phyloP scores from a whole-genome alignment of 2,113 vertebrate species.

The Nannobrachium achirus region DNA sequence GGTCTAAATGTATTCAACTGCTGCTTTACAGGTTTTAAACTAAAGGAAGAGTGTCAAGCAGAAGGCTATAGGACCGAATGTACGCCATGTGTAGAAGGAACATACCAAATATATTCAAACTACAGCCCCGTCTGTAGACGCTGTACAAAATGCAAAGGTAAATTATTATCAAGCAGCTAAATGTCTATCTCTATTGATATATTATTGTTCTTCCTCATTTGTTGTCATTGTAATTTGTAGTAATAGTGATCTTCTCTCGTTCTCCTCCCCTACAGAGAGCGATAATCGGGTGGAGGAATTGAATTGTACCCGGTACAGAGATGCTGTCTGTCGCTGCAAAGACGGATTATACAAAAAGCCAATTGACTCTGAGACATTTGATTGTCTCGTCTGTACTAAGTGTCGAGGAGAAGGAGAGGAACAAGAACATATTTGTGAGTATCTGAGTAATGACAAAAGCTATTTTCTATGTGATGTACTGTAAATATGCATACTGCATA shows the following conservation, averaged over 20 bases:
- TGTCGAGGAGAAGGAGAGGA: conserved; percentile 51
- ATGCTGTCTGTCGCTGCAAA: conserved; percentile 67
- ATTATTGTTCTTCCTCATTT: background rate
- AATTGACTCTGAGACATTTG: conserved; percentile 2
- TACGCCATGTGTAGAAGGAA: background rate
- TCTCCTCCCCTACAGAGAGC: background rate
- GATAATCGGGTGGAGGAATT: background rate
- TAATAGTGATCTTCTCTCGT: background rate
- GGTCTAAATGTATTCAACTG: too few species aligned
- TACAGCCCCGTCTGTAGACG: background rate
- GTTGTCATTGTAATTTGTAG: background rate
- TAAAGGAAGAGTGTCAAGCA: conserved; percentile 38
- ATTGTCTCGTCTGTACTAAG: conserved; percentile 38
- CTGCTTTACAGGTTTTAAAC: conserved; percentile 64
- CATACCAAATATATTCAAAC: conserved; percentile 58
- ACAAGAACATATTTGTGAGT: conserved; percentile 54
- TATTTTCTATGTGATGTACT: too few species aligned
- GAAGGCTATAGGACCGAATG: conserved; percentile 32
- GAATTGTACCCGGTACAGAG: rapidly evolving
- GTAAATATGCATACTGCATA: too few species aligned
- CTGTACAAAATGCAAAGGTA: conserved; percentile 54
- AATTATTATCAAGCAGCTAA: background rate
- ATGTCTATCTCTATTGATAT: background rate
- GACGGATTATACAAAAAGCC: conserved; percentile 12
- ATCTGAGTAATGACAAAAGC: background rate